Conservation (phyloP, 1,140 invertebrate species). For the Cherax destructor region DNA sequence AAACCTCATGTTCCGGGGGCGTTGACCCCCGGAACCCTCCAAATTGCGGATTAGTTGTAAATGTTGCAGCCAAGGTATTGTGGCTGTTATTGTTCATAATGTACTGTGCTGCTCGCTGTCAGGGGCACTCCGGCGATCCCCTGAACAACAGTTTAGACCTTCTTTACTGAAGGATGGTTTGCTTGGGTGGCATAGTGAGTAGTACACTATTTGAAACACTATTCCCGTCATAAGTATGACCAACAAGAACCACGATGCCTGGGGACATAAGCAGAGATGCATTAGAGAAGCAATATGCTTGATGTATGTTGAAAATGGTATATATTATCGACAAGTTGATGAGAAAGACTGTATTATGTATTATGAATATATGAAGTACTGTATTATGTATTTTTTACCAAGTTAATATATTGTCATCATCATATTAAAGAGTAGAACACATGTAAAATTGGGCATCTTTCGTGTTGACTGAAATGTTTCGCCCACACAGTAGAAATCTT, state of each 20-base stretch:
- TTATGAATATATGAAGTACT: background rate
- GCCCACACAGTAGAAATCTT: no score
- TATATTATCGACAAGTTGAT: background rate
- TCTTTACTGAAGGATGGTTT: conserved; percentile 6
- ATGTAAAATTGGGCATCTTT: no score
- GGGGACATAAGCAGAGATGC: background rate
- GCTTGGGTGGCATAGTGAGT: conserved; percentile 60
- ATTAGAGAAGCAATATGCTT: background rate
- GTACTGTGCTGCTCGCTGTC: conserved; percentile 4
- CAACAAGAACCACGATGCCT: conserved; percentile 54
- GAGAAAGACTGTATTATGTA: background rate
- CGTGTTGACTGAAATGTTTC: no score
- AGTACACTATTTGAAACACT: conserved; percentile 35
- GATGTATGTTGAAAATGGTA: background rate
- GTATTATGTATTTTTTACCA: no score
- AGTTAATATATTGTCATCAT: no score
- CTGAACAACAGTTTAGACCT: conserved; percentile 42
- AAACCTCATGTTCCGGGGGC: no score
- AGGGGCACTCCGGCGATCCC: conserved; percentile 3
- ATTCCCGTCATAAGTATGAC: conserved; percentile 1
- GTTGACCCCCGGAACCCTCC: no score
- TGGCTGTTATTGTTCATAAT: no score
- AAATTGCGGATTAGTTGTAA: no score
- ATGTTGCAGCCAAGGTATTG: no score
- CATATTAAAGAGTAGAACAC: no score